Evolutionary conservation across 2,797 vertebrate genomes (phyloP).

Genomic region (Neomorphus geoffroyi): DNA sequence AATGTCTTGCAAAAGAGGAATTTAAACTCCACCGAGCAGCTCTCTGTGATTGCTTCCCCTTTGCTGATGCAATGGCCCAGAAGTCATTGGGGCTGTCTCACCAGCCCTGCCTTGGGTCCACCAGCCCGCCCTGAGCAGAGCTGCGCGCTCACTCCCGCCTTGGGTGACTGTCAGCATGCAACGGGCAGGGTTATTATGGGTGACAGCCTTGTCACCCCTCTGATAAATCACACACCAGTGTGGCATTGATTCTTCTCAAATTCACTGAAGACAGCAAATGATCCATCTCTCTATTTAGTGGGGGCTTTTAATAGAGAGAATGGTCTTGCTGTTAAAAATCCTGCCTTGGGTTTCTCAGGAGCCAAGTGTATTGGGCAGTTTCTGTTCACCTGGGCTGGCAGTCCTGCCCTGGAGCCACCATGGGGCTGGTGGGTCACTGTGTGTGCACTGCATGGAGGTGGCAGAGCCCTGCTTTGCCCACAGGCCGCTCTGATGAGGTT

Average conservation of each 20-base stretch:
- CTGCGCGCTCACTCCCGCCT: background rate
- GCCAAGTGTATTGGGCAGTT: rapidly evolving
- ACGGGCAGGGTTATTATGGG: background rate
- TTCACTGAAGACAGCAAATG: background rate
- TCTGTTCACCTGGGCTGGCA: background rate
- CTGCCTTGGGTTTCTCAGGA: background rate
- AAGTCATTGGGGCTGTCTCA: background rate
- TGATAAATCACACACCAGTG: background rate
- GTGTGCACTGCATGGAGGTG: background rate
- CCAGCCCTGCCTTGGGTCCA: background rate
- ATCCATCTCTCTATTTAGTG: background rate
- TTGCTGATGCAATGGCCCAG: background rate
- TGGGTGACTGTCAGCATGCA: constrained; percentile 31
- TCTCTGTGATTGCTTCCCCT: background rate
- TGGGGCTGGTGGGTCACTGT: background rate
- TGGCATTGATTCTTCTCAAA: background rate
- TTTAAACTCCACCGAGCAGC: rapidly evolving
- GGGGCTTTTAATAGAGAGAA: background rate
- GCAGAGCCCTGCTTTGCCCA: background rate
- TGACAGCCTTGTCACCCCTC: constrained; percentile 45
- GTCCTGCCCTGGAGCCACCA: background rate
- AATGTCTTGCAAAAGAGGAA: background rate
- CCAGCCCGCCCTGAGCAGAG: background rate
- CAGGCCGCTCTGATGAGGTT: constrained; percentile 40
- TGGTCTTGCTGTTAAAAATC: background rate